Conservation (phyloP, 2,888 invertebrate genomes). For the Ferrisia virgata region DNA sequence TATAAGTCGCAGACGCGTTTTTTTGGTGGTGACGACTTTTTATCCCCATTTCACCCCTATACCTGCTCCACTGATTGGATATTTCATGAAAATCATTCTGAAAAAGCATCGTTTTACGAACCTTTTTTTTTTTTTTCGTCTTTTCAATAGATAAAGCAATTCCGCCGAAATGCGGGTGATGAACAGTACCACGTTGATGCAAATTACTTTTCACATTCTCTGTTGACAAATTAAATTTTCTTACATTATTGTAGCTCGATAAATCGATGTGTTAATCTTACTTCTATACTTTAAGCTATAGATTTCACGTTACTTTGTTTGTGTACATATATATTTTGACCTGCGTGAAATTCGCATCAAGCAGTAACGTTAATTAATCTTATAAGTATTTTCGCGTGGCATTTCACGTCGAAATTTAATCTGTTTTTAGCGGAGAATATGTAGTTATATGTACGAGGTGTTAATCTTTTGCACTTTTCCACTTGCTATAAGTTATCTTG, state of each 20-base stretch:
- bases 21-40: neutral
- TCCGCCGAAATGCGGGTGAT: neutral
- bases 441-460: neutral
- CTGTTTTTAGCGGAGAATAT: neutral
- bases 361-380: constrained; percentile 1
- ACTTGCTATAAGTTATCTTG: too few relatives aligned
- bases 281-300: constrained; percentile 2
- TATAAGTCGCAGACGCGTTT: too few relatives aligned
- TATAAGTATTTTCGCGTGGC: neutral
- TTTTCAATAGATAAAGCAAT: too few relatives aligned
- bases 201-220: neutral
- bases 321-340: neutral
- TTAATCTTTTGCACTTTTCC: neutral
- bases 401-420: neutral
- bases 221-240: constrained; percentile 19
- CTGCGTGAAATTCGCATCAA: neutral
- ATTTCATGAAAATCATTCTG: too few relatives aligned
- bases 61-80: too few relatives aligned
- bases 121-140: too few relatives aligned
- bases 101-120: too few relatives aligned
- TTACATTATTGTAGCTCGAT: neutral
- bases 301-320: neutral
- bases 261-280: constrained; percentile 19
- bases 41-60: neutral
- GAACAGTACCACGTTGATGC: neutral